These are phyloP conservation scores for Tenthredo livida DNA, from an alignment of 2,888 invertebrate species.

Conservation along the genomic window DNA sequence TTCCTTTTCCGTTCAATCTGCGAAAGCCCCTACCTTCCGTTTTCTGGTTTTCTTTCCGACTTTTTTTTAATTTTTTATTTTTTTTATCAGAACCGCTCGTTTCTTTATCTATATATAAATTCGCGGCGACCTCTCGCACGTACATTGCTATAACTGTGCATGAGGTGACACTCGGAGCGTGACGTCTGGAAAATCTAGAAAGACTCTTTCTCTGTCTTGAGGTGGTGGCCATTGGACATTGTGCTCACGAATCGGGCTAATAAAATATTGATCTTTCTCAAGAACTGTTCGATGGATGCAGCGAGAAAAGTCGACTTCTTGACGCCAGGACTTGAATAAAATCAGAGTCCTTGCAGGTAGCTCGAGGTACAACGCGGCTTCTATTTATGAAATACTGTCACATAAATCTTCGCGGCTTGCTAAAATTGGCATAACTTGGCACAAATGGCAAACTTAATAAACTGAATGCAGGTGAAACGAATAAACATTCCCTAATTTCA, in stretches of 20 bases:
- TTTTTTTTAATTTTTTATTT: background rate
- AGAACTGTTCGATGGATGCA: conserved; percentile 26
- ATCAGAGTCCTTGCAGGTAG: background rate
- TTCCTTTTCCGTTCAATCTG: background rate
- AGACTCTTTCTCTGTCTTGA: background rate
- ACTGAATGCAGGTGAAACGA: background rate
- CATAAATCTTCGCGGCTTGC: background rate
- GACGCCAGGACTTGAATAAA: conserved; percentile 17
- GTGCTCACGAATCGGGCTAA: conserved; percentile 36
- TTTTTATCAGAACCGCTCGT: background rate
- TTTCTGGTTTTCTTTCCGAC: background rate
- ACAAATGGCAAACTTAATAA: background rate
- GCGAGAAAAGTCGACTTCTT: conserved; percentile 31
- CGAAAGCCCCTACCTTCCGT: background rate
- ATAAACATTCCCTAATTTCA: background rate
- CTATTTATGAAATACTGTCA: background rate
- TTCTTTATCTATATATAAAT: background rate
- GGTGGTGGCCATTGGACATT: conserved; percentile 8
- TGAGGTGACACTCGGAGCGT: background rate
- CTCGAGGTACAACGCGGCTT: background rate
- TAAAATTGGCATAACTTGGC: background rate
- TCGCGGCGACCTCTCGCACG: background rate
- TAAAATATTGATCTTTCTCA: conserved; percentile 33
- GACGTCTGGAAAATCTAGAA: conserved; percentile 15
- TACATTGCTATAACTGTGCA: background rate